Conservation (phyloP, 1,140 invertebrate species). For the Meloidogyne chitwoodi region DNA sequence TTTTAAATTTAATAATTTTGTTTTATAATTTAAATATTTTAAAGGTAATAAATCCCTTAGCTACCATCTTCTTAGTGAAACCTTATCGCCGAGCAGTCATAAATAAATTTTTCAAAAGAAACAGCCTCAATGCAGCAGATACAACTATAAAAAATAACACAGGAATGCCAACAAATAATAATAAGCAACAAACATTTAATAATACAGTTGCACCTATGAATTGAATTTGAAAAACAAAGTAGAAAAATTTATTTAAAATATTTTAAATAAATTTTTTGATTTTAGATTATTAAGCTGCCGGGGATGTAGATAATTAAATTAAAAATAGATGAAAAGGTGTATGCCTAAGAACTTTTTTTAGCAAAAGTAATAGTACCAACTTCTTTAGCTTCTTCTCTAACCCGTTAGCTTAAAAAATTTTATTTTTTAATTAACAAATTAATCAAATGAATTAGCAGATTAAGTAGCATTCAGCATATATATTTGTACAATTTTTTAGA, state of each 20-base stretch:
- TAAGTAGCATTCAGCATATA: too few species aligned
- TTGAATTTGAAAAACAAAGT: background rate
- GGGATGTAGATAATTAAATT: too few species aligned
- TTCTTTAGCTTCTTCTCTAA: too few species aligned
- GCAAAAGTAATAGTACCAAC: too few species aligned
- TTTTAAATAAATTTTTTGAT: background rate
- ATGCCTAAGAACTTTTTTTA: too few species aligned
- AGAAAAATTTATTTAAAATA: background rate
- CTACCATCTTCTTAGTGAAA: constrained; percentile 12
- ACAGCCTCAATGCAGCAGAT: background rate
- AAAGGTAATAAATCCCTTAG: constrained; percentile 16
- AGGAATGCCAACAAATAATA: background rate
- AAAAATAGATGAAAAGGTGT: too few species aligned
- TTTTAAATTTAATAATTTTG: too few species aligned
- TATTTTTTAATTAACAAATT: too few species aligned
- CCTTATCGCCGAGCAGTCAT: constrained; percentile 18
- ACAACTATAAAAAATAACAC: background rate
- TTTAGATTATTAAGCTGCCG: background rate
- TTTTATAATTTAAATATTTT: too few species aligned
- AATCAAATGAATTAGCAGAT: too few species aligned
- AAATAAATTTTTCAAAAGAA: background rate
- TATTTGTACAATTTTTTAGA: too few species aligned
- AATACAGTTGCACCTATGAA: background rate
- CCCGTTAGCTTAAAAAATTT: too few species aligned
- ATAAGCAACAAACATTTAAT: background rate